Evolutionary conservation across 2,797 vertebrate genomes (phyloP), one percentile per base, ranked within the genome.

Genomic region (Nyctalus aviator): DNA sequence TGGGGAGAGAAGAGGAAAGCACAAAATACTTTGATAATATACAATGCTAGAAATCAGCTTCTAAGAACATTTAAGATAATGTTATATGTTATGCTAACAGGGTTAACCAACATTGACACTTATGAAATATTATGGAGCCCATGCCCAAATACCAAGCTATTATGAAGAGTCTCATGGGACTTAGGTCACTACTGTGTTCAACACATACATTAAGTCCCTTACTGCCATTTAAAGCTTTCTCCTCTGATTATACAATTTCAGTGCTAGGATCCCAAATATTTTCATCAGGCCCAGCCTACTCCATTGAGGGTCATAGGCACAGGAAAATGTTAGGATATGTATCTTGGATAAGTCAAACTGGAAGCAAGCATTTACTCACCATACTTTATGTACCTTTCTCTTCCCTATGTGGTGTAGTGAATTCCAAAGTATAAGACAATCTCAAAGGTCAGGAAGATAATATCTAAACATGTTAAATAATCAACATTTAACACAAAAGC

Each of bases 401-500:
- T 75, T 71, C 23, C 5, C 41, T 85, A n/a, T 15, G 4, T 59
- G 62, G 46, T 71, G 0, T 35, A 59, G 30, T 25, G 23, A 82
- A 48, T 30, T 41, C 30, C 84, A 86, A 71, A 57, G 25, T 53
- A 8, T 23, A 75, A 57, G 44, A 81, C 88, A 73, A 96, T 2
- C 35, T 86, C 64, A 27, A 86, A 59, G 35, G 2, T 69, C 66
- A 81, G 32, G 68, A 72, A 88, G 62, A 68, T 13, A 85, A 59
- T 15, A 88, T 55, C 9, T 68, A 81, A 91, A 41, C 15, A 17
- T 78, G 48, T 62, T 41, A 82, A 72, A 27, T 83, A n/a, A 82
- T 66, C 30, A 82, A 84, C 91, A 18, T 78, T 15, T 68, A 88
- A 62, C 27, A 81, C 37, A 93, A 92, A 88, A 84, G 30, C 18